These are phyloP conservation scores for Tillus elongatus DNA, from an alignment of 2,888 invertebrate genomes.

Conservation along the genomic window DNA sequence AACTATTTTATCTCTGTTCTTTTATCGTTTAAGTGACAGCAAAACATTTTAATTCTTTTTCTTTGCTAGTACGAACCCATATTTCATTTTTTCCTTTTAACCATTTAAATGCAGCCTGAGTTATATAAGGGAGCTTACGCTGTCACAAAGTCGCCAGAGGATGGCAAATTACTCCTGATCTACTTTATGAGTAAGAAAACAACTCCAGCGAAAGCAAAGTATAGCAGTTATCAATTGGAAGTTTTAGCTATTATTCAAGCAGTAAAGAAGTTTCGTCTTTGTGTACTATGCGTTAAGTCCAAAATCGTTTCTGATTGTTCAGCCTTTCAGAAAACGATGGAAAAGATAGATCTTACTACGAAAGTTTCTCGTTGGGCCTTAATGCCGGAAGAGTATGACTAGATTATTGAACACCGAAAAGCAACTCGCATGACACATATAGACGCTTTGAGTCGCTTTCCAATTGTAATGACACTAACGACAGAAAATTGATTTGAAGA, in stretches of 20 bases:
- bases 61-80: no score
- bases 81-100: no score
- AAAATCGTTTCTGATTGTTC: conserved; percentile 16
- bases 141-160: conserved; percentile 15
- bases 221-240: conserved; percentile 33
- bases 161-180: conserved; percentile 20
- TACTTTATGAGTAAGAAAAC: conserved; percentile 25
- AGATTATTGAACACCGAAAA: no score
- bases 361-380: conserved; percentile 21
- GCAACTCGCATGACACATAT: conserved; percentile 18
- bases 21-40: no score
- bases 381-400: conserved; percentile 23
- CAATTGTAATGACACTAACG: conserved; percentile 10
- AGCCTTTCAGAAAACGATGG: conserved; percentile 13
- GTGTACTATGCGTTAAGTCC: conserved; percentile 23
- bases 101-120: no score
- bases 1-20: no score
- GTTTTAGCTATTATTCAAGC: conserved; percentile 31
- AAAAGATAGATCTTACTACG: no score
- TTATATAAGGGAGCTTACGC: no score
- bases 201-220: conserved; percentile 25
- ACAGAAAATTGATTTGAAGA: conserved; percentile 7
- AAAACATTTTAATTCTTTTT: no score
- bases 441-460: no score
- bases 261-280: conserved; percentile 30